phyloP scores from a whole-genome alignment of 2,888 invertebrate genomes.

The Julus scanicus region DNA sequence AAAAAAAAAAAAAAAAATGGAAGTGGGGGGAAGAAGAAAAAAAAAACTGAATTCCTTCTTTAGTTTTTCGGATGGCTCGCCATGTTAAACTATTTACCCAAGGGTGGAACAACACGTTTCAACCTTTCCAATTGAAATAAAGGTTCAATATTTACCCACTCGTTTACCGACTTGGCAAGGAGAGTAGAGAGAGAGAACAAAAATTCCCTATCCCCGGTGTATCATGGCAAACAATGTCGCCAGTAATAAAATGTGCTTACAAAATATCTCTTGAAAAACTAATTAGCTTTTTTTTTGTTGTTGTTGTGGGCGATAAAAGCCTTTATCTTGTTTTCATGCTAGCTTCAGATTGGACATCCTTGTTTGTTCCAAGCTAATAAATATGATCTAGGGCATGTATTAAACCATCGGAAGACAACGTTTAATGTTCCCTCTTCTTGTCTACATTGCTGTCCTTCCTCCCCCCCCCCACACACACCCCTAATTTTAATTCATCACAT shows the following conservation, averaged over 20 bases:
- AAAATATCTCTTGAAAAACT: slow-evolving; percentile 30
- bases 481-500: not conserved
- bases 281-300: not conserved
- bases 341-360: not conserved
- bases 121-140: slow-evolving; percentile 36
- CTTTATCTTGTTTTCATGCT: not conserved
- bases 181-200: not conserved
- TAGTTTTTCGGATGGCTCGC: slow-evolving; percentile 38
- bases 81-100: slow-evolving; percentile 42
- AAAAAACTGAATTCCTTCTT: slow-evolving; percentile 28
- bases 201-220: not conserved
- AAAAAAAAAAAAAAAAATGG: not conserved
- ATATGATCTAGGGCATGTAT: not conserved
- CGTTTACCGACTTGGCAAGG: slow-evolving; percentile 9
- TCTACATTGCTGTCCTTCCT: not conserved
- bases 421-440: not conserved
- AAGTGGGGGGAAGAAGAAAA: not conserved
- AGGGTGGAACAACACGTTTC: slow-evolving; percentile 35
- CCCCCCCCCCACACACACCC: not conserved
- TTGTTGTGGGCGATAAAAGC: not conserved
- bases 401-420: not conserved
- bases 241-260: not conserved
- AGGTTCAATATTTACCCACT: slow-evolving; percentile 42
- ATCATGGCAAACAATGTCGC: not conserved
- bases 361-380: not conserved